phyloP scores from a whole-genome alignment of 2,113 vertebrate species.

The Scopus umbretta region DNA sequence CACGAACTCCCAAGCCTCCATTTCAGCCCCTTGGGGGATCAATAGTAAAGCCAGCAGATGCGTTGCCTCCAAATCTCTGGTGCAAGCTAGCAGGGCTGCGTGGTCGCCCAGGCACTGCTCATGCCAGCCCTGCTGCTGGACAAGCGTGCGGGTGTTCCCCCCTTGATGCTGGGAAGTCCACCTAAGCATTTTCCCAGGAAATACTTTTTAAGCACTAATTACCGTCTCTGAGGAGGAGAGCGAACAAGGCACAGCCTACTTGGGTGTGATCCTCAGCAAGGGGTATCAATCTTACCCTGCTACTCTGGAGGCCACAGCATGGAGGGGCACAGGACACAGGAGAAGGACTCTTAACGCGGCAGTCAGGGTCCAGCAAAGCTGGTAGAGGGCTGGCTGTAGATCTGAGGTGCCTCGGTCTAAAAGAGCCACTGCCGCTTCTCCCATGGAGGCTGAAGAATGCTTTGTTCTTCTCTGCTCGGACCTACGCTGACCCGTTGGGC shows the following conservation, averaged over 20 bases:
- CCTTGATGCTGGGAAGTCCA: background rate
- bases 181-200: background rate
- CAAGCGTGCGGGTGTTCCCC: background rate
- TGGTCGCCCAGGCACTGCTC: background rate
- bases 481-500: background rate
- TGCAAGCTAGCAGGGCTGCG: background rate
- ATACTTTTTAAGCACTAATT: background rate
- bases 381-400: background rate
- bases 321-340: too few species aligned
- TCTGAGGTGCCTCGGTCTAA: background rate
- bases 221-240: background rate
- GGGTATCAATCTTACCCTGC: background rate
- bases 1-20: background rate
- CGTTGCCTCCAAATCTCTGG: background rate
- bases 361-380: background rate
- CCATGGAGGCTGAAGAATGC: background rate
- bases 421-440: background rate
- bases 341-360: too few species aligned
- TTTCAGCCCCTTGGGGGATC: background rate
- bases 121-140: background rate
- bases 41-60: background rate
- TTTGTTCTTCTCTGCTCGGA: background rate
- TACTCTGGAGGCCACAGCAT: background rate
- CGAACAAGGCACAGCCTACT: background rate
- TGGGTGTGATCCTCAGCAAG: background rate